Conservation (phyloP, 2,888 invertebrate genomes). For the Ceriagrion tenellum region DNA sequence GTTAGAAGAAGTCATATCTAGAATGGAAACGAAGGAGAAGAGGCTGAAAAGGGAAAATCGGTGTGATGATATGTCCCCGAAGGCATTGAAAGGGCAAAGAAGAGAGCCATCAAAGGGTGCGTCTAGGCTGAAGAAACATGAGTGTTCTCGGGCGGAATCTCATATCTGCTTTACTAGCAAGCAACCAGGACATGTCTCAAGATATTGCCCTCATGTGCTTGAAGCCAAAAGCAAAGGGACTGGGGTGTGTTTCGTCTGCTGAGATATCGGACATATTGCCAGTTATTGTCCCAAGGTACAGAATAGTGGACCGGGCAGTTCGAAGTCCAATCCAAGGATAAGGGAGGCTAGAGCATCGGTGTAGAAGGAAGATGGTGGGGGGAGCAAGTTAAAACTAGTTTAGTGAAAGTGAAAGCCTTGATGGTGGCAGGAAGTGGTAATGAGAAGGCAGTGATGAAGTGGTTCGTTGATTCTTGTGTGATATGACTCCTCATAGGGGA, state of each 20-base stretch:
- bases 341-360: not conserved
- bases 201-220: conserved; percentile 15
- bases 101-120: not conserved
- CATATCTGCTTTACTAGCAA: not conserved
- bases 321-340: not conserved
- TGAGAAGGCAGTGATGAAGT: no score
- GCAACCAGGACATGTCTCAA: not conserved
- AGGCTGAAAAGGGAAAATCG: not conserved
- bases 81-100: not conserved
- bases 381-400: no score
- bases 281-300: not conserved
- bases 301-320: not conserved
- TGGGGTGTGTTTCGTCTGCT: not conserved
- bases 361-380: not conserved
- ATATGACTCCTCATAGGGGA: no score
- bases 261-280: not conserved
- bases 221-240: not conserved
- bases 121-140: no score
- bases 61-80: not conserved
- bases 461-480: no score
- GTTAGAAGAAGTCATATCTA: not conserved
- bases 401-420: no score
- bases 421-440: no score
- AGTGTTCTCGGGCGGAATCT: not conserved
- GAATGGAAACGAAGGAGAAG: conserved; percentile 16